Evolutionary conservation across 2,888 invertebrate species (phyloP), one percentile per base, ranked within the genome.

Genomic region (Ennomos erosarius): DNA sequence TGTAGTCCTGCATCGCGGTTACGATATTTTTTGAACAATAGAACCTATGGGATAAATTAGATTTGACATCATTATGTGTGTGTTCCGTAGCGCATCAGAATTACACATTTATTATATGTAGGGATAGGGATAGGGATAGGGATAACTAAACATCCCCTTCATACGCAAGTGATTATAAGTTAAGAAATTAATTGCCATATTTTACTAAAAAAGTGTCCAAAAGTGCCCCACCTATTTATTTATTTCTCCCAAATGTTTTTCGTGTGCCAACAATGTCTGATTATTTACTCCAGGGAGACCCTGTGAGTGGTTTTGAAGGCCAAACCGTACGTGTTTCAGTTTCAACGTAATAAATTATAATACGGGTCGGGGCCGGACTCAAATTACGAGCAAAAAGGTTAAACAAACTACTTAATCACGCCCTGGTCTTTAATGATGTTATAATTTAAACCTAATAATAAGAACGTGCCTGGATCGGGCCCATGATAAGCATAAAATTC

Each of bases 331-430:
- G 44, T 50, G 61, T 57, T 57, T 52, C 52, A 37, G 50, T 43
- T 49, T 36, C 42, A 40, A 11, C n/a, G 62, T 68, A 66, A 70
- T 71, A 68, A 67, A 71, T 73, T 71, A 68, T 74, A 61, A 68
- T 55, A 56, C 47, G 66, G 63, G 65, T 59, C 37, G 48, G 55
- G 63, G 50, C 46, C 33, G 47, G 59, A 34, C 48, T 49, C 54
- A 61, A 60, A 62, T 67, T 59, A 56, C 56, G 54, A 49, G 57
- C 57, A 68, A 67, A 61, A 61, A 60, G 56, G 56, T 58, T 58
- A 45, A 55, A 58, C 38, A 58, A 61, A 59, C 49, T 57, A 60
- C 56, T 60, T 53, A 61, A 64, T 55, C 53, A 59, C 55, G 50
- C 37, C 39, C 5, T 33, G 47, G 50, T 38, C 54, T 52, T 62